A percentile compares a stretch with the other conserved stretches of the same genome.
phyloP scores from a whole-genome alignment of 1,140 invertebrate genomes.

The Conopomorpha cramerella region DNA sequence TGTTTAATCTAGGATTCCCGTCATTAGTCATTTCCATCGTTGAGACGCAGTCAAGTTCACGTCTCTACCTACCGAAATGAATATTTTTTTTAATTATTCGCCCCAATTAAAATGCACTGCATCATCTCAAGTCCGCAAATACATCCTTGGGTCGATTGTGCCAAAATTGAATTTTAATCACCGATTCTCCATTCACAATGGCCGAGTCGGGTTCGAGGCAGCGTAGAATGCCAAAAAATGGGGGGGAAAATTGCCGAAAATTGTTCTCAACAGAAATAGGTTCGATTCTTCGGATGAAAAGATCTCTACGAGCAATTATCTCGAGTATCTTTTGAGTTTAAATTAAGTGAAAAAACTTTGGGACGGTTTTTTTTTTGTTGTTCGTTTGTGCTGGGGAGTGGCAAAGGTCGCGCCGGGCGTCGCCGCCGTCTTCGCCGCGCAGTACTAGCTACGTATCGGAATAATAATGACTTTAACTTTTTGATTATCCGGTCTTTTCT shows the following conservation, averaged over 20 bases:
- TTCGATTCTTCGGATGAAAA: constrained; percentile 36
- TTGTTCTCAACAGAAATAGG: constrained; percentile 30
- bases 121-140: constrained; percentile 28
- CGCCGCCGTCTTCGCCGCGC: too few relatives aligned
- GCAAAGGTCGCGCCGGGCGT: too few relatives aligned
- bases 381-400: too few relatives aligned
- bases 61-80: too few relatives aligned
- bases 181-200: constrained; percentile 51
- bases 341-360: constrained; percentile 57
- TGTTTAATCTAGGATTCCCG: too few relatives aligned
- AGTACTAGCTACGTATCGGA: too few relatives aligned
- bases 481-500: too few relatives aligned
- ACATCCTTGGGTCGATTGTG: constrained; percentile 46
- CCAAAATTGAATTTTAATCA: constrained; percentile 59
- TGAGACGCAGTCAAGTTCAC: too few relatives aligned
- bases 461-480: too few relatives aligned
- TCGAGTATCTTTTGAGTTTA: constrained; percentile 59
- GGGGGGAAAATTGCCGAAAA: constrained; percentile 42
- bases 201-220: constrained; percentile 13
- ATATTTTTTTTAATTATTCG: constrained; percentile 37
- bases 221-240: constrained; percentile 47
- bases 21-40: too few relatives aligned
- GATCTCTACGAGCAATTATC: constrained; percentile 49
- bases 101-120: constrained; percentile 55
- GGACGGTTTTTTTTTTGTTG: constrained; percentile 20